phyloP scores from a whole-genome alignment of 2,888 invertebrate species.

The Tholera decimalis region DNA sequence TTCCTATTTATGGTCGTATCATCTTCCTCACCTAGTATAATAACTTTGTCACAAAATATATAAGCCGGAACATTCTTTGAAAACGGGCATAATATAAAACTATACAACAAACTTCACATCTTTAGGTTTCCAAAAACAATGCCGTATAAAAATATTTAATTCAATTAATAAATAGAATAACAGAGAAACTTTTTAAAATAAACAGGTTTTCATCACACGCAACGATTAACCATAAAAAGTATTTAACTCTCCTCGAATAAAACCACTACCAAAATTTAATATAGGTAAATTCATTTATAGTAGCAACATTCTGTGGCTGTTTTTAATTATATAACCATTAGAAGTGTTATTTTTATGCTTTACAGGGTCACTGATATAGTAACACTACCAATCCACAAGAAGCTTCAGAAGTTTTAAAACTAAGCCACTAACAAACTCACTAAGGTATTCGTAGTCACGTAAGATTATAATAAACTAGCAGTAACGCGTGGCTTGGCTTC shows the following conservation, averaged over 20 bases:
- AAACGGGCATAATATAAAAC: neutral
- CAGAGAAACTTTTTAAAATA: constrained; percentile 4
- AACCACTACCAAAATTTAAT: neutral
- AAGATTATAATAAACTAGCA: too few relatives aligned
- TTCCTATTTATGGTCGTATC: too few relatives aligned
- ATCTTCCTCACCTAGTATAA: too few relatives aligned
- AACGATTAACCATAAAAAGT: too few relatives aligned
- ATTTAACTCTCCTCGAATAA: neutral
- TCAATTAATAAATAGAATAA: constrained; percentile 12
- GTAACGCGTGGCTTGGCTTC: too few relatives aligned
- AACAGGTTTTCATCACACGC: neutral
- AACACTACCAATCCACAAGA: neutral
- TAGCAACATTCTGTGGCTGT: neutral
- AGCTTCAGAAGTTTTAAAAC: too few relatives aligned
- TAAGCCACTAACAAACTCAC: too few relatives aligned
- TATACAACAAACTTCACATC: constrained; percentile 18
- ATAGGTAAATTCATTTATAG: neutral
- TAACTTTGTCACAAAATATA: neutral
- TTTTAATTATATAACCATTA: constrained; percentile 2
- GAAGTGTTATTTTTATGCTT: constrained; percentile 10
- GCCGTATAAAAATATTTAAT: constrained; percentile 33
- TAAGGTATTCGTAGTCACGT: too few relatives aligned
- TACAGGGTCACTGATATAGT: neutral
- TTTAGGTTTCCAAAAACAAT: constrained; percentile 17
- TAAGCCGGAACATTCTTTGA: neutral